phyloP scores from a whole-genome alignment of 2,113 vertebrate genomes.

The Aegithalos caudatus region DNA sequence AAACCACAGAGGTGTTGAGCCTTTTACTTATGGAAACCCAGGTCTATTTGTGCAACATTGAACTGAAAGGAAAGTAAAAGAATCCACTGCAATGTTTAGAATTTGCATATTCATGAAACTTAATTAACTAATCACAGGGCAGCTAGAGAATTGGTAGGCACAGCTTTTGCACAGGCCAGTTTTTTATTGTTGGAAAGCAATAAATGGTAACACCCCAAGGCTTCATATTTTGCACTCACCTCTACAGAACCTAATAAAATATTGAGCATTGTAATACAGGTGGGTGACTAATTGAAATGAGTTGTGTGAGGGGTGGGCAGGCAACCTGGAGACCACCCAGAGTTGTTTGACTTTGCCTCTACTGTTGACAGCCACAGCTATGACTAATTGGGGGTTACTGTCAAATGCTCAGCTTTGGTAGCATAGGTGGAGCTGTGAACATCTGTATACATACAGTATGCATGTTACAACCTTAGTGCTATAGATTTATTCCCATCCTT shows the following conservation, averaged over 20 bases:
- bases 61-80: slow-evolving; percentile 14
- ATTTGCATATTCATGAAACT: slow-evolving; percentile 13
- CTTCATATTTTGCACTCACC: not conserved
- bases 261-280: not conserved
- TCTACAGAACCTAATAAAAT: not conserved
- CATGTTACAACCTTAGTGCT: not conserved
- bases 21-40: not conserved
- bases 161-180: not conserved
- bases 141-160: not conserved
- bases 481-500: not conserved
- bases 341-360: not conserved
- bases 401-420: not conserved
- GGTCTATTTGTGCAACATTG: not conserved
- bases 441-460: not conserved
- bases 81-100: not conserved
- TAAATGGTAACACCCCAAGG: not conserved
- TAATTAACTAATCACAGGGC: slow-evolving; percentile 1
- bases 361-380: not conserved
- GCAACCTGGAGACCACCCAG: not conserved
- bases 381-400: slow-evolving; percentile 6
- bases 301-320: not conserved
- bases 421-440: not conserved
- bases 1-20: not conserved
- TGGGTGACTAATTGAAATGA: not conserved
- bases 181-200: not conserved